Base-by-base conservation (phyloP, 2,797 vertebrate species). In the Pangasius mekongensis region DNA sequence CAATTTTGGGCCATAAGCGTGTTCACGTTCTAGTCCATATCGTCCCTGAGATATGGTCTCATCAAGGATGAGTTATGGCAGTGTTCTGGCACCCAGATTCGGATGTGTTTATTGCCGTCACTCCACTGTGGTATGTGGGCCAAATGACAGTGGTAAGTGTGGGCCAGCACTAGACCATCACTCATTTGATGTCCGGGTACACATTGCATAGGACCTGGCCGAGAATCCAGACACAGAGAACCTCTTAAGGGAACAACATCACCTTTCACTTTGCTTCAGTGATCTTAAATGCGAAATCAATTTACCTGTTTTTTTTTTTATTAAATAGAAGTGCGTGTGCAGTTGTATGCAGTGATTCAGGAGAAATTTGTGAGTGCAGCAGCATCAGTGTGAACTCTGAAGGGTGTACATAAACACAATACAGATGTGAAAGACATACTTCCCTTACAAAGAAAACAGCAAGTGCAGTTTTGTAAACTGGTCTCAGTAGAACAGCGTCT, bases 1-100 rank as follows among this genome's bases (percentile, higher is more conserved):
- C 6, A n/a, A 9, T 83, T 64, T 60, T 43, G 36, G 56, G 33
- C 11, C 11, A 27, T 8, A 62, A 43, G 11, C 39, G 5, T 10
- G 39, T 64, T n/a, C 58, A 62, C 7, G 39, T 83, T 83, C 58
- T 83, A 64, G 80, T 83, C 58, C 36, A 83, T 83, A 43, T 64
- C 58, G 16, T 47, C 36, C 13, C 36, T 83, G 80, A 64, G 24
- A 83, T 62, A 62, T 83, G 36, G 36, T 64, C 80, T 43, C 58
- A 58, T 80, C 77, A 64, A 20, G 13, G 11, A 83, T 64, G 80
- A 83, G 39, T 83, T 64, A 83, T 64, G 1, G 80, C 24, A n/a
- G 24, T 27, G 22, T 64, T n/a, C 39, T 83, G 80, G 58, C 24
- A 0, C 39, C 80, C 36, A 62, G 13, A 43, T 83, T 43, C 58